Evolutionary conservation across 2,888 invertebrate genomes (phyloP), one percentile per base, ranked within the genome.

Genomic region (Caenorhabditis becei): DNA sequence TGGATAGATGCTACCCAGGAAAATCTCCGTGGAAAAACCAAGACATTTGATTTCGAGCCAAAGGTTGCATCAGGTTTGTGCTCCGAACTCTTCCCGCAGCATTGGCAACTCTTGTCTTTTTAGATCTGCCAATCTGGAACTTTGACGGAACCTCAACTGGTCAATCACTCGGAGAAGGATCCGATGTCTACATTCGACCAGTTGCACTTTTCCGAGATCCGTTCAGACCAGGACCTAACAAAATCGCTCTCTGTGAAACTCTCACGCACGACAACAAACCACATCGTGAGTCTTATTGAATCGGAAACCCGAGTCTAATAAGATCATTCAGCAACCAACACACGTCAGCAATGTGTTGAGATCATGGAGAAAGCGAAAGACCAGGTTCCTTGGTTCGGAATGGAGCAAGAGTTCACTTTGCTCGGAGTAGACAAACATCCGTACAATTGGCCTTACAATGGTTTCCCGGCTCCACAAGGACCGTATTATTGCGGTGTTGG

Each of bases 401-500:
- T 93, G 74, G 93, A 93, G 74, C 93, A 93, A 83, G 93, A 93
- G 87, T 93, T 93, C 89, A 92, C 92, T n/a, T 85, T 93, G 20
- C 86, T 93, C 58, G 93, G 92, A 80, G 49, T 83, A 8, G 89
- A 89, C 74, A 83, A 81, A 24, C 87, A 87, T 47, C 89, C 89
- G 11, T 83, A 88, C 53, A 88, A 89, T 24, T 90, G 90, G 90
- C 90, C 90, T 2, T 85, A 80, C 62, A 66, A 80, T 20, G 88
- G 87, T 23, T 83, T 77, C 49, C 83, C 85, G 23, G 83, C 79
- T 16, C 83, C 83, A n/a, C 85, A 85, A 65, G 83, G 83, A 41
- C 97, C 97, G 1, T 97, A 97, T 93, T 98, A 97, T 92, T 97
- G 97, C 92, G 97, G 97, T 56, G 97, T 97, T 8, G 97, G 97